phyloP scores from a whole-genome alignment of 2,113 vertebrate genomes.

The Empidonax traillii region DNA sequence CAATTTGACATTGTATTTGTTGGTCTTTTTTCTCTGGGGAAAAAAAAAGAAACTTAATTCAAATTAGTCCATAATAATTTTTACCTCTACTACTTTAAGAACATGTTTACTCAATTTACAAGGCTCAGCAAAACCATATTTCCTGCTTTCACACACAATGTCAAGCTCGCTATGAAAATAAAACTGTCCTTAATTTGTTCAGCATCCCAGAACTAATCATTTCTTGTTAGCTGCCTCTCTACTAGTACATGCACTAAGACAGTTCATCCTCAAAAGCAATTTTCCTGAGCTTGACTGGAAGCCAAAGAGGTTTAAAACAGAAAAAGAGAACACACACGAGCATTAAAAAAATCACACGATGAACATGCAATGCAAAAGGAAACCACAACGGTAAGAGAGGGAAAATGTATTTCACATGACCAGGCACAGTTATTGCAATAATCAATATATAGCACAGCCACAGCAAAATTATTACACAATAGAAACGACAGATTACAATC shows the following conservation, averaged over 20 bases:
- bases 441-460: conserved; percentile 42
- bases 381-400: conserved; percentile 32
- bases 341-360: not conserved
- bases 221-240: not conserved
- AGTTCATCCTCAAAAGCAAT: not conserved
- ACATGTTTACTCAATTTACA: not conserved
- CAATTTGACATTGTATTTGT: not conserved
- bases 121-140: not conserved
- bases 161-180: not conserved
- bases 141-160: not conserved
- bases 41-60: not conserved
- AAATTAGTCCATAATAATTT: not conserved
- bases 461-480: conserved; percentile 29
- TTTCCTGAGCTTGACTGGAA: not conserved
- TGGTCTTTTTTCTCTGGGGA: not conserved
- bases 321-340: not conserved
- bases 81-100: not conserved
- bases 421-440: not conserved
- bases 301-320: not conserved
- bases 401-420: conserved; percentile 37
- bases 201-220: not conserved
- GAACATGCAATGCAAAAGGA: conserved; percentile 26
- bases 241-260: not conserved
- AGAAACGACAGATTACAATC: conserved; percentile 20
- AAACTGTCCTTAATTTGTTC: not conserved